Conservation (phyloP, 1,140 invertebrate species). For the Oryctes rhinoceros region DNA sequence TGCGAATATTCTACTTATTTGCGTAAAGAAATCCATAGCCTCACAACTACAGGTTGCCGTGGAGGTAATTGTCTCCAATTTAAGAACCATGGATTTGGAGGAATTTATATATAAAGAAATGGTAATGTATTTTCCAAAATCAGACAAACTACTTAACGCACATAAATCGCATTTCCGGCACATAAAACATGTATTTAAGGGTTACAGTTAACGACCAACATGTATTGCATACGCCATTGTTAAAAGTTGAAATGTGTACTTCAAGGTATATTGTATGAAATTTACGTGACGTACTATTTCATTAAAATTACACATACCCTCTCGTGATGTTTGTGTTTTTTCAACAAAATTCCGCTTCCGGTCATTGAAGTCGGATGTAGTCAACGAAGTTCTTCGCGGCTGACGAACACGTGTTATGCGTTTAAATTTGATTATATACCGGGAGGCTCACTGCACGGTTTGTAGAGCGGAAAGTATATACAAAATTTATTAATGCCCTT, state of each 20-base stretch:
- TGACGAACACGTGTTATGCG: not conserved
- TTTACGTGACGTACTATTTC: not conserved
- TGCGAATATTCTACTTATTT: no score
- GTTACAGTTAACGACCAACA: not conserved
- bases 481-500: not conserved
- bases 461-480: conserved; percentile 10
- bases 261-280: not conserved
- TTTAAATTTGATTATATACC: conserved; percentile 5
- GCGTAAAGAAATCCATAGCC: no score
- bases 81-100: no score
- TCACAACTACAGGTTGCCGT: no score
- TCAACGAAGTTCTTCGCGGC: not conserved
- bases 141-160: no score
- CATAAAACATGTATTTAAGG: no score
- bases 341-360: conserved; percentile 17
- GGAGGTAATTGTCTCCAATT: no score
- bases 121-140: no score
- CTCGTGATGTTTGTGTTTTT: conserved; percentile 3
- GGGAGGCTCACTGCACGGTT: not conserved
- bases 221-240: not conserved
- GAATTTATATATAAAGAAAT: no score
- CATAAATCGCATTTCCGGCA: no score
- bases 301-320: conserved; percentile 13
- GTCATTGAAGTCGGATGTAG: conserved; percentile 19
- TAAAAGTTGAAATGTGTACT: not conserved